Conservation (phyloP, 2,888 invertebrate genomes). For the Zaprionus obscuricornis region DNA sequence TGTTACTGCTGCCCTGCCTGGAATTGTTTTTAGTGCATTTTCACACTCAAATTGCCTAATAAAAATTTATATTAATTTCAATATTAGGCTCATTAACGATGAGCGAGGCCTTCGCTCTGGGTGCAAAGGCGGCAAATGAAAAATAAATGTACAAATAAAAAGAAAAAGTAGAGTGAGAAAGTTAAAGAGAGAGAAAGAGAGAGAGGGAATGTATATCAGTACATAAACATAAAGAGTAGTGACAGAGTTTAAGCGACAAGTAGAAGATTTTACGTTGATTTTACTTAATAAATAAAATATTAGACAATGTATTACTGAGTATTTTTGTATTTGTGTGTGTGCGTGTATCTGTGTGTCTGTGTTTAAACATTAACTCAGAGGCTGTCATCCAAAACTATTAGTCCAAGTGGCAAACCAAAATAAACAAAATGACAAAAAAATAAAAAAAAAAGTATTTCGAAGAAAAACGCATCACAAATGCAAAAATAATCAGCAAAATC, state of each 20-base stretch:
- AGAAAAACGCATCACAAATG: slow-evolving; percentile 72
- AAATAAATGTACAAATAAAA: no score
- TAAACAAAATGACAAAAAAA: no score
- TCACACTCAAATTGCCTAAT: slow-evolving; percentile 59
- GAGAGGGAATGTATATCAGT: slow-evolving; percentile 11
- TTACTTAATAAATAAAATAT: no score
- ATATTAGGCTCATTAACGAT: slow-evolving; percentile 73
- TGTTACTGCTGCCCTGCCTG: no score
- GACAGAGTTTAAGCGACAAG: no score
- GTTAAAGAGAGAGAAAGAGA: slow-evolving; percentile 2
- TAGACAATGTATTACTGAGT: no score
- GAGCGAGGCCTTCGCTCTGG: no score
- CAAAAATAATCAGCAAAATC: slow-evolving; percentile 73
- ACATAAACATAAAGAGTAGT: slow-evolving; percentile 31
- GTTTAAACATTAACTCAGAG: slow-evolving; percentile 11
- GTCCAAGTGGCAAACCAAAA: no score
- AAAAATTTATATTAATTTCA: slow-evolving; percentile 76
- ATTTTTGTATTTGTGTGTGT: no score
- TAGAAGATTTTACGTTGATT: no score
- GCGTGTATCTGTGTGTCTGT: not conserved
- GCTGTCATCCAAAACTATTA: slow-evolving; percentile 24
- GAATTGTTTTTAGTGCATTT: slow-evolving; percentile 58
- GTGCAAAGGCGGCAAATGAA: no score
- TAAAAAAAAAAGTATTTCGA: slow-evolving; percentile 39
- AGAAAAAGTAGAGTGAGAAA: no score